Conservation (phyloP, 2,888 invertebrate genomes). For the Agrypnus murinus region DNA sequence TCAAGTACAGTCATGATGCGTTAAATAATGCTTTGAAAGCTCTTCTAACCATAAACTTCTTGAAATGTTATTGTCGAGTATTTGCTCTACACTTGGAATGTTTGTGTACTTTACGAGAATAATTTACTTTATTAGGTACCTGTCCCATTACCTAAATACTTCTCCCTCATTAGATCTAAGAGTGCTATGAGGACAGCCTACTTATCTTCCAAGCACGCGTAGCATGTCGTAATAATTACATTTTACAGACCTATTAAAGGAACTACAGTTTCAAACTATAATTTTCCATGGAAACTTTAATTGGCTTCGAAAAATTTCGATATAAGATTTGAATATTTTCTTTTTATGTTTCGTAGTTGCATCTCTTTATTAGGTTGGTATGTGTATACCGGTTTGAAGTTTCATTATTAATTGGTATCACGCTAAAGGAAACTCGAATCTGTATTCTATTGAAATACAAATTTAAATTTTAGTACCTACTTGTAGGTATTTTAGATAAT, state of each 20-base stretch:
- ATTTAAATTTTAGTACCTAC: conserved; percentile 1
- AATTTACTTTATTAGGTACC: conserved; percentile 42
- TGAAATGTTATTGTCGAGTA: conserved; percentile 30
- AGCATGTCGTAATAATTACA: conserved; percentile 40
- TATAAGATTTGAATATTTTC: conserved; percentile 3
- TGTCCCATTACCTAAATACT: conserved; percentile 42
- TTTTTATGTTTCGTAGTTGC: not conserved
- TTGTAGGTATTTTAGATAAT: no score
- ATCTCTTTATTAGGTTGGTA: conserved; percentile 8
- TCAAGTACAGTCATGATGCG: not conserved
- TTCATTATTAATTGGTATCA: not conserved
- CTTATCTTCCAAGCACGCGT: conserved; percentile 41
- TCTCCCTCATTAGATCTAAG: conserved; percentile 41
- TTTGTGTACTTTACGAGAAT: conserved; percentile 40
- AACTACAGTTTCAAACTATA: conserved; percentile 37
- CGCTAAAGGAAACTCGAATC: not conserved
- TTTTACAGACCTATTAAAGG: conserved; percentile 28
- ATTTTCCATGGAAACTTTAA: conserved; percentile 34
- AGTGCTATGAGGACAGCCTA: conserved; percentile 37
- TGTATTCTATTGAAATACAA: not conserved
- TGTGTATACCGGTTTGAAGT: not conserved
- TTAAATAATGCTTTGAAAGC: conserved; percentile 18
- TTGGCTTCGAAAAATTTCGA: conserved; percentile 37
- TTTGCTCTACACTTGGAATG: conserved; percentile 33
- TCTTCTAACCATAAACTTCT: conserved; percentile 19